Evolutionary conservation across 2,888 invertebrate genomes (phyloP).

Genomic region (Lepidocyrtinus sp.): DNA sequence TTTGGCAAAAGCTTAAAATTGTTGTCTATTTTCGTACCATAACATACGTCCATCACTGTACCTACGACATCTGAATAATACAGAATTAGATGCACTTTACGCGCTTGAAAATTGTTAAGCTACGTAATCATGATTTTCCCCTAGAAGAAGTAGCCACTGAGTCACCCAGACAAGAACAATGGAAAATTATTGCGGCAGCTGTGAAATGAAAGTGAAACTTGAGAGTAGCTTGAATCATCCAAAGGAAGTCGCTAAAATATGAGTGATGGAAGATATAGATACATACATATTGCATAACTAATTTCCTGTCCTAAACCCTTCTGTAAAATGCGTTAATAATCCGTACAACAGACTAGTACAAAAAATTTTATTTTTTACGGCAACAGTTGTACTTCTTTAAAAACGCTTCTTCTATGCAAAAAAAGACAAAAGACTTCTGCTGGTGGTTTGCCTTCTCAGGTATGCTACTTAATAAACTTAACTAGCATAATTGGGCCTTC

Average conservation of each 20-base stretch:
- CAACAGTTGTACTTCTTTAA: background rate
- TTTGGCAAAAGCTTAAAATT: too few relatives aligned
- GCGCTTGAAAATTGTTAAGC: too few relatives aligned
- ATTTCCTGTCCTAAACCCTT: background rate
- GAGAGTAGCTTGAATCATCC: background rate
- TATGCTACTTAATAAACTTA: background rate
- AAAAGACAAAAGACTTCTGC: background rate
- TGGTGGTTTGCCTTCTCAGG: background rate
- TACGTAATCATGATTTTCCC: too few relatives aligned
- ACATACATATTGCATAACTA: background rate
- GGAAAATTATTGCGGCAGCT: too few relatives aligned
- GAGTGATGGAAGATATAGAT: background rate
- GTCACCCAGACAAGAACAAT: too few relatives aligned
- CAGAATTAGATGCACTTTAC: too few relatives aligned
- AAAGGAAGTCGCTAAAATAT: background rate
- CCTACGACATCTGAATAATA: too few relatives aligned
- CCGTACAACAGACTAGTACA: background rate
- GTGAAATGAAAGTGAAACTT: background rate
- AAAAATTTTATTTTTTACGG: background rate
- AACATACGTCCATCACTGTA: too few relatives aligned
- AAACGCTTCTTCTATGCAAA: background rate
- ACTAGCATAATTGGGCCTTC: background rate
- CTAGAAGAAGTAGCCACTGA: too few relatives aligned
- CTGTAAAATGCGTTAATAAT: background rate
- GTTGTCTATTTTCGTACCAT: too few relatives aligned